Percentiles rank a stretch among this genome's conserved stretches.
Conservation (phyloP, 1,140 invertebrate genomes). For the Pomacea maculata region DNA sequence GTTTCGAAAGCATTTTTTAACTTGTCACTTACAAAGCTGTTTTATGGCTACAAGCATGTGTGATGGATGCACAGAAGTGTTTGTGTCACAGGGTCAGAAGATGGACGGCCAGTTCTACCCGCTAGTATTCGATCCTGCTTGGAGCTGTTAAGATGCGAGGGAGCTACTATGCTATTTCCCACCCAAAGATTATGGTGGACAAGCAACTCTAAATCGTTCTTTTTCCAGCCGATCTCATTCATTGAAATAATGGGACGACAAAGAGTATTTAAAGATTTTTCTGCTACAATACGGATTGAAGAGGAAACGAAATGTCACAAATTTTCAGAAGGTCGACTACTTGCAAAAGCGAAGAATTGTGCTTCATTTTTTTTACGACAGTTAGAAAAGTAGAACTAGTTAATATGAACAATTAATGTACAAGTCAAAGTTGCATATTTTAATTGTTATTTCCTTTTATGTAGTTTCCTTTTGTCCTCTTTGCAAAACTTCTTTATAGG, state of each 20-base stretch:
- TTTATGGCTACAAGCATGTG: background rate
- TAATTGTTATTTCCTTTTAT: no score
- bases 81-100: conserved; percentile 49
- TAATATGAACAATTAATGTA: no score
- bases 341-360: background rate
- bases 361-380: no score
- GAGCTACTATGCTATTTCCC: background rate
- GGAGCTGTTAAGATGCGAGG: conserved; percentile 15
- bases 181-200: background rate
- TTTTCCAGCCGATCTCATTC: background rate
- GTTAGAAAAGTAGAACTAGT: no score
- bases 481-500: no score
- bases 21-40: no score
- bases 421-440: no score
- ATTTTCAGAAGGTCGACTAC: background rate
- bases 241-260: background rate
- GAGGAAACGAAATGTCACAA: background rate
- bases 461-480: no score
- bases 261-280: no score
- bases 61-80: conserved; percentile 1
- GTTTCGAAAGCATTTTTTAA: no score
- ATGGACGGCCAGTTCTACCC: conserved; percentile 59
- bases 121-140: conserved; percentile 54
- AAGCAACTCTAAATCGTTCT: background rate
- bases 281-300: background rate